Percentiles rank a stretch among this genome's conserved stretches.
Evolutionary conservation across 2,113 vertebrate genomes (phyloP).

Genomic region (Oreotragus oreotragus): DNA sequence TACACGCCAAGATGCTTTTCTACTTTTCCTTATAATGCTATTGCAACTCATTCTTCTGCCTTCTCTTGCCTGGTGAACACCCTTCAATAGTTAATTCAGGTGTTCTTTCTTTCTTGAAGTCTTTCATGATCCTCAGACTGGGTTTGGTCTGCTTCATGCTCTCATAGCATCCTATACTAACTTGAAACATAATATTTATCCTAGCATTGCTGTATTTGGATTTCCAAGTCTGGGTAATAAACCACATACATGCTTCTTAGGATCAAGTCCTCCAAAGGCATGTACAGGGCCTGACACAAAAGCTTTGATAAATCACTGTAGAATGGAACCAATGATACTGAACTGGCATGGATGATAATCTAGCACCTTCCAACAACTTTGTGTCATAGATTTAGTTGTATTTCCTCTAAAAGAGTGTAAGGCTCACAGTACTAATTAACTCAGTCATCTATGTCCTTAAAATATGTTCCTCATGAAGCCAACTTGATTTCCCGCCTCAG

Average conservation of each 20-base stretch:
- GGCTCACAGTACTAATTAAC: neutral
- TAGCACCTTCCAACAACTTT: neutral
- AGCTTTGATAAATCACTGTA: neutral
- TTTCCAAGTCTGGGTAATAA: constrained; percentile 6
- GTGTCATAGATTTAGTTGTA: neutral
- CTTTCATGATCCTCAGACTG: neutral
- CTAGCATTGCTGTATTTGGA: neutral
- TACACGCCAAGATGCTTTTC: neutral
- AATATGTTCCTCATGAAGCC: neutral
- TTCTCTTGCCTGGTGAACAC: neutral
- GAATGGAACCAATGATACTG: neutral
- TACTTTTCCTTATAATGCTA: neutral
- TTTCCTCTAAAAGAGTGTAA: neutral
- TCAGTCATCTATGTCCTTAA: neutral
- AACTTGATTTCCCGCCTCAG: neutral
- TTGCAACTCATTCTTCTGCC: neutral
- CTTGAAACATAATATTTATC: neutral
- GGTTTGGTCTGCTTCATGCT: neutral
- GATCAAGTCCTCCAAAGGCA: neutral
- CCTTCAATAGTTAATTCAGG: neutral
- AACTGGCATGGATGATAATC: neutral
- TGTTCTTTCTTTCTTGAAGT: neutral
- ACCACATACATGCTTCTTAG: neutral
- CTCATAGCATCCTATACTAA: neutral
- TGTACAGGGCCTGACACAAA: neutral